Base-by-base conservation (phyloP, 2,797 vertebrate species). In the Catamblyrhynchus diadema region DNA sequence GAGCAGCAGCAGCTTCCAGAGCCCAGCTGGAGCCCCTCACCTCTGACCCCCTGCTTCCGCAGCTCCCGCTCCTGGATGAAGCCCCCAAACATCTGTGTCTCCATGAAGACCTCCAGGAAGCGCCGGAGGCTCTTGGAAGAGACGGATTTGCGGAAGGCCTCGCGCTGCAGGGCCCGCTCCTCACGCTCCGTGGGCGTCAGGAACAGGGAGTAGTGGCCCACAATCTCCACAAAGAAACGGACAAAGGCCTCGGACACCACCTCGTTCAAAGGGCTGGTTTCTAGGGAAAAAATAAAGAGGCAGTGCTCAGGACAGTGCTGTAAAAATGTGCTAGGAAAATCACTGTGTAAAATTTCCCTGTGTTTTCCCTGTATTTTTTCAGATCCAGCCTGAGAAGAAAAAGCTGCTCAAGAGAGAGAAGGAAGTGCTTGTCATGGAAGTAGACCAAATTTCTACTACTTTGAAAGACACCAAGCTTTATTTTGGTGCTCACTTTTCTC, bases 61-160 rank as follows among this genome's bases (percentile, higher is more conserved):
- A 99, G 98, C 95, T 99, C 99, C 75, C 99, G 98, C 97, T 99
- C 99, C 97, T 99, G 99, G 96, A 99, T 98, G 96, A 99, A 99
- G 88, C 99, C 98, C 2, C 98, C 98, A 8, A 99, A 99, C 97
- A 98, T 99, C 98, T 99, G 99, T 0, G 99, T 99, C 97, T 99
- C 99, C 99, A 99, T 99, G 97, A 99, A 99, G 65, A 99, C 99
- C 97, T 99, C 99, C 96, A 99, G 97, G 97, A 99, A 99, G 51
- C 98, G 98, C 3, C 98, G 98, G 57, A 99, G 97, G 94, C 99
- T 99, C 97, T 99, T 99, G 80, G 99, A 99, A 18, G 99, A 99
- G 96, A 99, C 98, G 0, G 99, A 98, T 93, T 99, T 99, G 81
- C 99, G 98, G 97, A 99, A 99, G 69, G 99, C 98, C 50, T 99